Percentiles rank a stretch among this genome's conserved stretches.
phyloP scores from a whole-genome alignment of 2,888 invertebrate genomes.

The Zygogramma bicolorata region DNA sequence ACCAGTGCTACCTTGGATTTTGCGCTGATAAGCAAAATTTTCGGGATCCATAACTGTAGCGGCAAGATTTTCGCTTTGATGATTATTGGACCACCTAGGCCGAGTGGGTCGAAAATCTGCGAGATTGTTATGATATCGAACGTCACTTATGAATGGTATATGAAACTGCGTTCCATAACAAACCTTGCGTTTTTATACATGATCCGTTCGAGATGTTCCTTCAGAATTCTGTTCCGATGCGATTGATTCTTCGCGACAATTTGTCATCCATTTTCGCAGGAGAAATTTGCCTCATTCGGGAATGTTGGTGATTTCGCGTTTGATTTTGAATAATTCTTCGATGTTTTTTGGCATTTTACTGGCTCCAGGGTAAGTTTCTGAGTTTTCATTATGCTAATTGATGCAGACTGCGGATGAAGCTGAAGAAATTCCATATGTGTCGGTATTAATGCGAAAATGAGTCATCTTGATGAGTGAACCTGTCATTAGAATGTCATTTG shows the following conservation, averaged over 20 bases:
- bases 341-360: conserved; percentile 12
- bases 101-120: conserved; percentile 8
- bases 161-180: not conserved
- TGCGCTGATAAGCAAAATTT: conserved; percentile 29
- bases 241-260: not conserved
- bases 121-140: conserved; percentile 1
- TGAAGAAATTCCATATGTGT: conserved; percentile 25
- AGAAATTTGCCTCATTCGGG: not conserved
- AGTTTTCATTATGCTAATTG: conserved; percentile 24
- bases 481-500: conserved; percentile 25
- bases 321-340: conserved; percentile 16
- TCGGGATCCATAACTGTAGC: conserved; percentile 17
- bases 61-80: conserved; percentile 18
- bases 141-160: not conserved
- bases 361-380: conserved; percentile 17
- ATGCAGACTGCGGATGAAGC: conserved; percentile 29
- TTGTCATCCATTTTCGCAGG: not conserved
- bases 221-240: not conserved
- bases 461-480: conserved; percentile 21
- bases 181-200: not conserved
- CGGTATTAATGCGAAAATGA: conserved; percentile 27
- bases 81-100: conserved; percentile 13
- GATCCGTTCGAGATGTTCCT: not conserved
- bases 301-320: not conserved
- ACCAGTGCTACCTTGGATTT: too few species aligned